These are phyloP conservation scores for Bugulina stolonifera DNA, from an alignment of 2,888 invertebrate genomes.

Conservation along the genomic window DNA sequence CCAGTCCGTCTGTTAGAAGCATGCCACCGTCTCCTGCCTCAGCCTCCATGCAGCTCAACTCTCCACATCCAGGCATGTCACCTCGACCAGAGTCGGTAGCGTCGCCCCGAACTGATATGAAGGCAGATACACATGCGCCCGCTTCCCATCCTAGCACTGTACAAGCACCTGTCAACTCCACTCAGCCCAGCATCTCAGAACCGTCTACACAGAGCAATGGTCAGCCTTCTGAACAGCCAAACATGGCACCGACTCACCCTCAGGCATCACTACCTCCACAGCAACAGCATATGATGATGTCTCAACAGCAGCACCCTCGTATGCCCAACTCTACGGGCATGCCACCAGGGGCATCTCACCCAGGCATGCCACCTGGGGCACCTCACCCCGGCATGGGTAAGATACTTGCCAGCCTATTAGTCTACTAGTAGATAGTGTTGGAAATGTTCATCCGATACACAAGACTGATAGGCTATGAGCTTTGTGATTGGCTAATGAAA, in stretches of 20 bases:
- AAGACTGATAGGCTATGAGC: too few relatives aligned
- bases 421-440: too few relatives aligned
- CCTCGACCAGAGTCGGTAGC: slow-evolving; percentile 18
- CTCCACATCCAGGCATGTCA: slow-evolving; percentile 11
- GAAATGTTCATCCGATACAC: too few relatives aligned
- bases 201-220: not conserved
- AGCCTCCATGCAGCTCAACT: slow-evolving; percentile 23
- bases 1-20: slow-evolving; percentile 21
- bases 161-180: not conserved
- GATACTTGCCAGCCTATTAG: too few relatives aligned
- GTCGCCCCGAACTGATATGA: slow-evolving; percentile 2
- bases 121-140: not conserved
- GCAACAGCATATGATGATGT: not conserved
- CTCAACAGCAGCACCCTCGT: not conserved
- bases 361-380: not conserved
- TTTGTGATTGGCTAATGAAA: too few relatives aligned
- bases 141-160: not conserved
- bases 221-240: not conserved
- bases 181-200: too few relatives aligned
- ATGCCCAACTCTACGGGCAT: not conserved
- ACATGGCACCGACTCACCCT: not conserved
- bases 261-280: not conserved
- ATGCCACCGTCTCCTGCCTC: slow-evolving; percentile 11
- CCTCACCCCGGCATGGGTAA: not conserved
- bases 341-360: not conserved